A percentile compares a stretch with the other conserved stretches of the same genome.
Evolutionary conservation across 2,797 vertebrate species (phyloP).

Genomic region (Pristis pectinata): DNA sequence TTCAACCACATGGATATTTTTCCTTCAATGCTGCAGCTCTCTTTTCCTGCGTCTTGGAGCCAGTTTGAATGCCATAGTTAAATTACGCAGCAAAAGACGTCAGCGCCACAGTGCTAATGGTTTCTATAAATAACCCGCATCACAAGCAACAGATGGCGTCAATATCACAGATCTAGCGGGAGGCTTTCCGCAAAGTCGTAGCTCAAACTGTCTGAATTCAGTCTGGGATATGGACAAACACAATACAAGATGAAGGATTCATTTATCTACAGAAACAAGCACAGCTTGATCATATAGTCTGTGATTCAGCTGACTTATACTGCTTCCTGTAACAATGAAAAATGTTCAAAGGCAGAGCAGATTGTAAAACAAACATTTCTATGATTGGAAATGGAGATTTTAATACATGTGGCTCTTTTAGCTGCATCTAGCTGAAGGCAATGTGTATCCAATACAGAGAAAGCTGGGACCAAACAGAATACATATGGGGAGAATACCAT

Average conservation of each 20-base stretch:
- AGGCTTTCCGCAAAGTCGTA: conserved; percentile 28
- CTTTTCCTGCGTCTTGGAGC: background rate
- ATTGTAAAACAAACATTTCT: background rate
- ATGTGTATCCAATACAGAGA: background rate
- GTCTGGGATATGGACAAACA: background rate
- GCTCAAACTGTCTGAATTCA: conserved; percentile 35
- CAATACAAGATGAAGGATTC: background rate
- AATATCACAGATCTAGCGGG: conserved; percentile 38
- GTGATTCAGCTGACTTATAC: background rate
- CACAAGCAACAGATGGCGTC: conserved; percentile 38
- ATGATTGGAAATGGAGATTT: background rate
- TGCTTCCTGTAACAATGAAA: background rate
- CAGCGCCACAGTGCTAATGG: conserved; percentile 46
- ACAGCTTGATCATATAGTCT: background rate
- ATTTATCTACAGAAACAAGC: conserved; percentile 29
- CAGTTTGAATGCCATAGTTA: conserved; percentile 39
- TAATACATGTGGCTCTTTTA: background rate
- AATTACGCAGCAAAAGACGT: conserved; percentile 47
- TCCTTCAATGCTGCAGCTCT: background rate
- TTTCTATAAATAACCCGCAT: conserved; percentile 49
- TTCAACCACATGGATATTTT: background rate
- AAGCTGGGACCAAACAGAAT: background rate
- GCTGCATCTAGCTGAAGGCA: background rate
- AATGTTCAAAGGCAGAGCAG: background rate
- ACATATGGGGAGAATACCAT: too few relatives aligned